These are phyloP conservation scores for Microctonus aethiopoides DNA, from an alignment of 2,888 invertebrate species.

Conservation along the genomic window DNA sequence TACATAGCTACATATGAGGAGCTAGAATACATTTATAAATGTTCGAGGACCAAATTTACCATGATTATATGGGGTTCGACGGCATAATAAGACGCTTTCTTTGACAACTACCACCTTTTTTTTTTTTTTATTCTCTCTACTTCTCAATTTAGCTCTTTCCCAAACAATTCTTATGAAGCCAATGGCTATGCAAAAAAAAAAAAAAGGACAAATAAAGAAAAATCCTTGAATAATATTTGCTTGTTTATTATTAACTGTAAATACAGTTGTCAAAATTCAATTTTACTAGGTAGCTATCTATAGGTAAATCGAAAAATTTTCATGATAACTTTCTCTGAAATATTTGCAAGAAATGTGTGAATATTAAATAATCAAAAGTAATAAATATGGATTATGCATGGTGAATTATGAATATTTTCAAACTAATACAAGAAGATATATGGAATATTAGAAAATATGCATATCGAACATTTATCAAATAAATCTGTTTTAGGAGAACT, in stretches of 20 bases:
- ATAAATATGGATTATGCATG: conserved; percentile 37
- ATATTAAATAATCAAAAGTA: conserved; percentile 22
- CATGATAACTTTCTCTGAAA: not conserved
- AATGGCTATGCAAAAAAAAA: not conserved
- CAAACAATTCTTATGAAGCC: not conserved
- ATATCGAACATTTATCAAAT: not conserved
- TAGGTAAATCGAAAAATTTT: not conserved
- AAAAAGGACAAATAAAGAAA: conserved; percentile 6
- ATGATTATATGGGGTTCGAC: conserved; percentile 52
- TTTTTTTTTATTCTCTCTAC: conserved; percentile 16
- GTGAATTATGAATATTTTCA: not conserved
- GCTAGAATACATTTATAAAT: conserved; percentile 37
- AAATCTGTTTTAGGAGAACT: not conserved
- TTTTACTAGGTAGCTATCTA: not conserved
- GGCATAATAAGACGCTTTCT: conserved; percentile 49
- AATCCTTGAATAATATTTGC: too few relatives aligned
- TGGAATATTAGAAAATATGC: too few relatives aligned
- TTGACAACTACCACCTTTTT: not conserved
- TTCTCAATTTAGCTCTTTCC: not conserved
- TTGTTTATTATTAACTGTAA: conserved; percentile 19
- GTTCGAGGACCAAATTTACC: conserved; percentile 55
- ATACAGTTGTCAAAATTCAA: not conserved
- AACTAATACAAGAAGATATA: not conserved
- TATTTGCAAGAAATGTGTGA: not conserved
- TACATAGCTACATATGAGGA: conserved; percentile 18